A percentile compares a stretch with the other conserved stretches of the same genome.
Conservation (phyloP, 2,888 invertebrate genomes). For the Melanchra persicariae region DNA sequence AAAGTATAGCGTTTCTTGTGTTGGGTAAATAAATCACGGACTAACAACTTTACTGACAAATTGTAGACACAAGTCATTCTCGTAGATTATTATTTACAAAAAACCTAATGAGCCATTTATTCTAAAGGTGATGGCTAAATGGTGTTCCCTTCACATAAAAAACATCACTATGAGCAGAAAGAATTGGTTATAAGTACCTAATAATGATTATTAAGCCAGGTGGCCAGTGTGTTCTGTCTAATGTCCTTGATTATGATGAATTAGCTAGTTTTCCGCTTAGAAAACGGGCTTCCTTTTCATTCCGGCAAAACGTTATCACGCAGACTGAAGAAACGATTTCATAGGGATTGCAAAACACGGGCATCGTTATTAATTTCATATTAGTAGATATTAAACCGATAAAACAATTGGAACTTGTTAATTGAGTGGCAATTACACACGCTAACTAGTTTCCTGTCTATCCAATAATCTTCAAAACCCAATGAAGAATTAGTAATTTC, state of each 20-base stretch:
- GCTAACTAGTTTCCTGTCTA: slow-evolving; percentile 22
- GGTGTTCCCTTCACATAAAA: slow-evolving; percentile 4
- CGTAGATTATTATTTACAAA: neutral
- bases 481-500: neutral
- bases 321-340: slow-evolving; percentile 33
- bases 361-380: slow-evolving; percentile 37
- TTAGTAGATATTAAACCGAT: slow-evolving; percentile 18
- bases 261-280: slow-evolving; percentile 70
- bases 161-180: slow-evolving; percentile 17
- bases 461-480: neutral
- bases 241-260: slow-evolving; percentile 45
- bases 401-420: slow-evolving; percentile 28
- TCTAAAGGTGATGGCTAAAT: slow-evolving; percentile 1
- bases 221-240: neutral
- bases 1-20: neutral
- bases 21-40: too few species aligned
- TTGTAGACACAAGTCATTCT: neutral
- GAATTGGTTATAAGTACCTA: slow-evolving; percentile 6
- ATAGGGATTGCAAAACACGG: slow-evolving; percentile 48
- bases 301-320: slow-evolving; percentile 51
- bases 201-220: neutral
- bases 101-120: neutral
- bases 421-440: slow-evolving; percentile 38
- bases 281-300: slow-evolving; percentile 68
- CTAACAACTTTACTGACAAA: neutral